These are phyloP conservation scores for Salarias fasciatus DNA, from an alignment of 2,797 vertebrate genomes.

Conservation along the genomic window DNA sequence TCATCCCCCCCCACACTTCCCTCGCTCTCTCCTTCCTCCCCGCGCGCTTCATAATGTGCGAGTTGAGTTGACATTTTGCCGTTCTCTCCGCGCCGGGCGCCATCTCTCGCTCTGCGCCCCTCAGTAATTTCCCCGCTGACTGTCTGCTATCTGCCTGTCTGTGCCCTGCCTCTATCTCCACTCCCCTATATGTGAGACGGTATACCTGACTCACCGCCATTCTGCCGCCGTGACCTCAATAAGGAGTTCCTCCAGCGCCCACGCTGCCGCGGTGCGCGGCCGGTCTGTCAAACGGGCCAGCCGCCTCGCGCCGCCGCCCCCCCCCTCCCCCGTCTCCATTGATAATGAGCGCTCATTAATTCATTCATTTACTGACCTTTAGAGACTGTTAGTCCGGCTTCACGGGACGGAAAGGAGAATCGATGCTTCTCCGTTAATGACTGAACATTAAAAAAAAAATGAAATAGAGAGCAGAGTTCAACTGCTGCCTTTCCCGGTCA, in stretches of 20 bases:
- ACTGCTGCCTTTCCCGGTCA: constrained; percentile 22
- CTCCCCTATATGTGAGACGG: constrained; percentile 57
- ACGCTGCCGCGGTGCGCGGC: constrained; percentile 22
- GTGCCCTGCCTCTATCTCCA: constrained; percentile 50
- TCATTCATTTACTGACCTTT: constrained; percentile 63
- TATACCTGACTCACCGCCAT: constrained; percentile 59
- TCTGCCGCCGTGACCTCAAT: constrained; percentile 59
- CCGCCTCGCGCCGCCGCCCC: constrained; percentile 24
- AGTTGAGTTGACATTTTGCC: constrained; percentile 75
- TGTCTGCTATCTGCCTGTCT: constrained; percentile 65
- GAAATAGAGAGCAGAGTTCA: constrained; percentile 22
- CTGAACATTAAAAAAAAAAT: constrained; percentile 32
- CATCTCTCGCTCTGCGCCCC: constrained; percentile 48
- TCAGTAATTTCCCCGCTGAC: constrained; percentile 75
- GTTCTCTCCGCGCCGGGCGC: constrained; percentile 41
- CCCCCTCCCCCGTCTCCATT: constrained; percentile 36
- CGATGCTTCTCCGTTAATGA: constrained; percentile 57
- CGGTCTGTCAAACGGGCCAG: constrained; percentile 14
- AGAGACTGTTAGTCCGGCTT: constrained; percentile 59
- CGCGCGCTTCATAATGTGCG: constrained; percentile 54
- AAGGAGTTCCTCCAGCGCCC: constrained; percentile 33
- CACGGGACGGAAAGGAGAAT: constrained; percentile 41
- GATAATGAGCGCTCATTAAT: constrained; percentile 59
- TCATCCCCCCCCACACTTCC: too few relatives aligned
- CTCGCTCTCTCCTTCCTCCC: neutral